phyloP scores from a whole-genome alignment of 2,888 invertebrate species.

The Drosophila affinis region DNA sequence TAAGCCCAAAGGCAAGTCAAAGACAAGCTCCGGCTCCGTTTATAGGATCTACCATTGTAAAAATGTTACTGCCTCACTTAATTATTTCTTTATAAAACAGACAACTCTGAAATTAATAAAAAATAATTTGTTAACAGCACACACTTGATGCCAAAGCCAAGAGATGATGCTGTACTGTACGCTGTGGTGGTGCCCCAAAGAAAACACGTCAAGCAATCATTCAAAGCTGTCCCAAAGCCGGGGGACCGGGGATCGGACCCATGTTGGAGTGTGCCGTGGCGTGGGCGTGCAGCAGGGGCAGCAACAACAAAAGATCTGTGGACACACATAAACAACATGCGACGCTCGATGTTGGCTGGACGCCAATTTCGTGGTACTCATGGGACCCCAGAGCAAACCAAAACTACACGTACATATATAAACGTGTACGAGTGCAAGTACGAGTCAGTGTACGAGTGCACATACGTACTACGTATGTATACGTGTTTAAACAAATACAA shows the following conservation, averaged over 20 bases:
- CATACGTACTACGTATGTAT: slow-evolving; percentile 22
- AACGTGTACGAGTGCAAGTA: slow-evolving; percentile 63
- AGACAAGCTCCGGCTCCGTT: not conserved
- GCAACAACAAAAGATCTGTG: slow-evolving; percentile 43
- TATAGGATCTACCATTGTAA: slow-evolving; percentile 2
- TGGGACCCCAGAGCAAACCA: slow-evolving; percentile 26
- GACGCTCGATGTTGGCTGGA: slow-evolving; percentile 60
- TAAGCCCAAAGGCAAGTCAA: not conserved
- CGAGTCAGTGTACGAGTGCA: slow-evolving; percentile 3
- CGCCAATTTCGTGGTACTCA: slow-evolving; percentile 62
- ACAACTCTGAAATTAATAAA: slow-evolving; percentile 31
- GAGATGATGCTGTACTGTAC: slow-evolving; percentile 13
- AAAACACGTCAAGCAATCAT: slow-evolving; percentile 69
- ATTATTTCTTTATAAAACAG: slow-evolving; percentile 65
- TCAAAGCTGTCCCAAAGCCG: slow-evolving; percentile 54
- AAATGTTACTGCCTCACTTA: slow-evolving; percentile 34
- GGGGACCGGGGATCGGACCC: not conserved
- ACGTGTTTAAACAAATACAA: slow-evolving; percentile 79
- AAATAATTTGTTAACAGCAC: slow-evolving; percentile 54
- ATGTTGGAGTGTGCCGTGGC: slow-evolving; percentile 47
- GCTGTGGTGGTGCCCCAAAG: slow-evolving; percentile 23
- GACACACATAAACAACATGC: slow-evolving; percentile 65
- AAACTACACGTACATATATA: slow-evolving; percentile 1
- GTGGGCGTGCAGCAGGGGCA: slow-evolving; percentile 65
- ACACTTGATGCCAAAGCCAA: slow-evolving; percentile 43